Evolutionary conservation across 2,797 vertebrate genomes (phyloP), one percentile per base, ranked within the genome.

Genomic region (Discoglossus pictus): DNA sequence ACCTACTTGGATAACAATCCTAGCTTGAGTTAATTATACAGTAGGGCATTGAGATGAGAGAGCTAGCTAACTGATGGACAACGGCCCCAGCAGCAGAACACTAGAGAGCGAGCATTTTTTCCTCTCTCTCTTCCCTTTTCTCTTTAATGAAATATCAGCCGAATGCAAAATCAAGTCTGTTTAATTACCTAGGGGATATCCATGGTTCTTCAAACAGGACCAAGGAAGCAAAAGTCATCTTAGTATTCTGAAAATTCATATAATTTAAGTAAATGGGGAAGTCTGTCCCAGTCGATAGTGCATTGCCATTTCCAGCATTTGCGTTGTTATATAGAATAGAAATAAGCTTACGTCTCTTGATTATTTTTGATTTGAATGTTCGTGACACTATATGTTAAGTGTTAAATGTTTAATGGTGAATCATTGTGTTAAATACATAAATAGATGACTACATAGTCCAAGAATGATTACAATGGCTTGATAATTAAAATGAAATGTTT

Each of bases 101-200:
- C 68, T 64, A 59, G 53, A 71, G 68, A 63, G 34, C 10, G 52
- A 48, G 42, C 51, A 20, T 42, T 24, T 54, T 43, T 67, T 47
- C 40, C 31, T 68, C 54, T 61, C 20, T 23, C 31, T 59, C 61
- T 64, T 44, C 59, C 44, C 46, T 43, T 40, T 61, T 68, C 54
- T 40, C 53, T 71, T 59, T 71, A 71, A 71, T 71, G 68, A 71
- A 71, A 71, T 71, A 71, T n/a, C n/a, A n/a, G n/a, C n/a, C n/a
- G n/a, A n/a, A n/a, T n/a, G n/a, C n/a, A n/a, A n/a, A n/a, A n/a
- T n/a, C n/a, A n/a, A n/a, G n/a, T n/a, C n/a, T n/a, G n/a, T 31
- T 71, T 64, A 71, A 64, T 71, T 64, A 64, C 68, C 61, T 58
- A 51, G 68, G 61, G 68, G 67, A 70, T 71, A 64, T 59, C 53